These are phyloP conservation scores for Coccyzus lansbergi DNA, from an alignment of 2,797 vertebrate genomes.

Conservation along the genomic window DNA sequence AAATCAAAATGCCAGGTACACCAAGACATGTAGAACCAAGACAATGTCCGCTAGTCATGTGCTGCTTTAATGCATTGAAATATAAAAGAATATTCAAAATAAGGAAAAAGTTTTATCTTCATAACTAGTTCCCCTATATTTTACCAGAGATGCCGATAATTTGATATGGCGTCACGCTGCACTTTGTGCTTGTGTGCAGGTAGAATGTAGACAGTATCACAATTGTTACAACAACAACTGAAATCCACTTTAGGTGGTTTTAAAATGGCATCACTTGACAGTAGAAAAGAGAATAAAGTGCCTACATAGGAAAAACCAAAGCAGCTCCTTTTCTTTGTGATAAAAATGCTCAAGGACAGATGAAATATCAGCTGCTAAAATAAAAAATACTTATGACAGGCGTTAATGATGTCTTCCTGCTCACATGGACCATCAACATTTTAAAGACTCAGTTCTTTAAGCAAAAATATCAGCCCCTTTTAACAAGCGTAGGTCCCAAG, in stretches of 20 bases:
- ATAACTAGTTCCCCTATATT: not conserved
- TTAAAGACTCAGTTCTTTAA: not conserved
- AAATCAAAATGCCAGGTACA: slow-evolving; percentile 11
- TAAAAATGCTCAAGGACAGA: not conserved
- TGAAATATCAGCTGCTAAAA: not conserved
- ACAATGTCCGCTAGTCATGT: not conserved
- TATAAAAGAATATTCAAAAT: not conserved
- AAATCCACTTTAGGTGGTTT: not conserved
- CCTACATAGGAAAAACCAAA: not conserved
- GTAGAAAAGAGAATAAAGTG: not conserved
- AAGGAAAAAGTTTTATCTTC: not conserved
- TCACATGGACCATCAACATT: not conserved
- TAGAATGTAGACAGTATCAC: not conserved
- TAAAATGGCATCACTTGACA: not conserved
- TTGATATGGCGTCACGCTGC: not conserved
- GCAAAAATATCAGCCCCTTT: not conserved
- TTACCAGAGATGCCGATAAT: not conserved
- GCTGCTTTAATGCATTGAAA: not conserved
- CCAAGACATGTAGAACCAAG: not conserved
- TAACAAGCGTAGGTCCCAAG: not conserved
- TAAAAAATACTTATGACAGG: not conserved
- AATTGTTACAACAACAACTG: not conserved
- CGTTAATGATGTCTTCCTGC: not conserved
- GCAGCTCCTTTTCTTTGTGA: not conserved
- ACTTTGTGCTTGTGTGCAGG: not conserved